phyloP scores from a whole-genome alignment of 2,113 vertebrate genomes.

The Clarias batrachus region DNA sequence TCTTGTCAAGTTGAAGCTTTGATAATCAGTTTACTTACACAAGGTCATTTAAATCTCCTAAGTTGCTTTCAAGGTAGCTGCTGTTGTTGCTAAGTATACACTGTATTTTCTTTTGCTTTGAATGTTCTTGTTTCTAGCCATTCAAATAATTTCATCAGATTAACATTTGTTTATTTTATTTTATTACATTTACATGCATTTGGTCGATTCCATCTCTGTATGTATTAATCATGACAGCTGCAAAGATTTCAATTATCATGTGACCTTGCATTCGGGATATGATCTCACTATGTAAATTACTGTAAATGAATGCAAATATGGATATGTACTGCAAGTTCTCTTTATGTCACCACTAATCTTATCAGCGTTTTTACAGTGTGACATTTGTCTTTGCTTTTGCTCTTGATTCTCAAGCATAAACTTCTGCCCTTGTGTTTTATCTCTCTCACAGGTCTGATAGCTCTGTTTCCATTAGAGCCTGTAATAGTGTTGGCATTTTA shows the following conservation, averaged over 20 bases:
- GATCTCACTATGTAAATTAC: not conserved
- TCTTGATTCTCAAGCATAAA: conserved; percentile 29
- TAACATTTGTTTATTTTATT: too few relatives aligned
- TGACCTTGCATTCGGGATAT: conserved; percentile 22
- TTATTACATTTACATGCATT: not conserved
- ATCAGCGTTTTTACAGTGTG: conserved; percentile 39
- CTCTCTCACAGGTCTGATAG: conserved; percentile 18
- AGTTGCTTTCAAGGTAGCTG: not conserved
- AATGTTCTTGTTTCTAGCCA: too few relatives aligned
- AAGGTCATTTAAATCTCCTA: not conserved
- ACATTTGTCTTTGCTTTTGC: conserved; percentile 41
- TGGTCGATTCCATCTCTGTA: not conserved
- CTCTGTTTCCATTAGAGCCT: conserved; percentile 31
- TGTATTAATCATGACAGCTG: not conserved
- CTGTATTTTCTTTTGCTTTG: too few relatives aligned
- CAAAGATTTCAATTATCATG: not conserved
- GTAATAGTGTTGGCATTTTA: conserved; percentile 41
- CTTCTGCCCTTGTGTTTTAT: conserved; percentile 32
- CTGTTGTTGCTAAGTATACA: not conserved
- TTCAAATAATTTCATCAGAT: too few relatives aligned
- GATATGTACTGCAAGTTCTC: conserved; percentile 28
- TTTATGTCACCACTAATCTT: conserved; percentile 30
- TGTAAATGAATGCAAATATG: conserved; percentile 5
- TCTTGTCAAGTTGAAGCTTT: not conserved
- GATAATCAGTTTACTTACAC: not conserved